Percentiles rank a stretch among this genome's conserved stretches.
phyloP scores from a whole-genome alignment of 2,797 vertebrate genomes.

The Hydrolagus colliei region DNA sequence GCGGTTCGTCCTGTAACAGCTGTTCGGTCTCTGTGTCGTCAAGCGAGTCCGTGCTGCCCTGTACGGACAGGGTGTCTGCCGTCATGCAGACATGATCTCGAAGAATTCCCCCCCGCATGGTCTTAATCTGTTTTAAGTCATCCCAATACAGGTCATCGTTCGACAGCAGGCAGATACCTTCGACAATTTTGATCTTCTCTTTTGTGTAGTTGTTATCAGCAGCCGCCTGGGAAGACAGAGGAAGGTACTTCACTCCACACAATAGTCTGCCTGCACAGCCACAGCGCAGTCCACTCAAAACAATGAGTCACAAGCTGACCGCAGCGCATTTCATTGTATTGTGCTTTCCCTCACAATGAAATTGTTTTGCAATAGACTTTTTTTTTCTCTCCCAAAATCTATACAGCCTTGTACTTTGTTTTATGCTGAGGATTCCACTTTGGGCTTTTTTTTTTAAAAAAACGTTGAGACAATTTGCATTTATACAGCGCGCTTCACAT shows the following conservation, averaged over 20 bases:
- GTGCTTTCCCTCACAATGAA: background rate
- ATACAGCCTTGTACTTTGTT: too few relatives aligned
- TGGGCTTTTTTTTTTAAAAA: too few relatives aligned
- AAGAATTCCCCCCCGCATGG: constrained; percentile 78
- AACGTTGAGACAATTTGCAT: too few relatives aligned
- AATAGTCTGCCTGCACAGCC: constrained; percentile 25
- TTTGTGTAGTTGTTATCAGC: constrained; percentile 84
- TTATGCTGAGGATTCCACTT: too few relatives aligned
- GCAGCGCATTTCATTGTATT: background rate
- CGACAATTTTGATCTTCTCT: constrained; percentile 96
- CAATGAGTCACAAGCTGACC: constrained; percentile 37
- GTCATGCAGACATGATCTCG: constrained; percentile 87
- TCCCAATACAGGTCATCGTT: constrained; percentile 89
- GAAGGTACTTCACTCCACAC: background rate
- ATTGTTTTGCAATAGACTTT: background rate
- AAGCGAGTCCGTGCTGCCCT: constrained; percentile 88
- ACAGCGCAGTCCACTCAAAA: constrained; percentile 8
- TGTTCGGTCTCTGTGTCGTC: constrained; percentile 93
- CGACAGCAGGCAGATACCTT: constrained; percentile 90
- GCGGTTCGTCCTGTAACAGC: constrained; percentile 84
- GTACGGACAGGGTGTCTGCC: constrained; percentile 90
- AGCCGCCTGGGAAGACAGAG: constrained; percentile 55
- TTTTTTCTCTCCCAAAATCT: too few relatives aligned
- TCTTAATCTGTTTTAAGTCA: constrained; percentile 88
- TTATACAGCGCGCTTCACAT: too few relatives aligned